phyloP scores from a whole-genome alignment of 2,888 invertebrate genomes.

The Cerastis leucographa region DNA sequence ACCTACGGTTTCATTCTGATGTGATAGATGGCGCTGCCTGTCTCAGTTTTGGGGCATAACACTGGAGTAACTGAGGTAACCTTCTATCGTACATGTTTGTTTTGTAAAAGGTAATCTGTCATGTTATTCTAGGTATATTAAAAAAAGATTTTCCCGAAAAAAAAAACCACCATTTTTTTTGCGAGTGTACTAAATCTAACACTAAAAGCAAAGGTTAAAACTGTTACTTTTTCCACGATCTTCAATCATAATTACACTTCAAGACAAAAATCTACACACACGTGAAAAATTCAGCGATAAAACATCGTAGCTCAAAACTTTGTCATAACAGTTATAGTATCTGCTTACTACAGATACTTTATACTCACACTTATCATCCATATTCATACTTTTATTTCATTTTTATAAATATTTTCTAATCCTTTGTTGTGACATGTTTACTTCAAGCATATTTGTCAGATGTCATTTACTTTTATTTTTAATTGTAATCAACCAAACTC shows the following conservation, averaged over 20 bases:
- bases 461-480: no score
- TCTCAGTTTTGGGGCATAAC: constrained; percentile 30
- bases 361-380: no score
- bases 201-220: background rate
- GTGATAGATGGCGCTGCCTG: constrained; percentile 43
- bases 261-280: constrained; percentile 1
- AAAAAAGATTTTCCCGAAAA: background rate
- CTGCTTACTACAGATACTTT: no score
- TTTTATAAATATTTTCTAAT: no score
- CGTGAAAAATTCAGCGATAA: constrained; percentile 26
- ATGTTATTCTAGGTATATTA: no score
- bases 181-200: background rate
- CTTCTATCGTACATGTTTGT: background rate
- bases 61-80: constrained; percentile 23
- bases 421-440: no score
- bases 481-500: no score
- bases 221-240: no score
- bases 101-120: background rate
- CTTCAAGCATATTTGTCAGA: no score
- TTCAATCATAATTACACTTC: background rate
- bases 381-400: no score
- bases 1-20: constrained; percentile 14
- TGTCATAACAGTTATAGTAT: constrained; percentile 39
- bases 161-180: background rate
- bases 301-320: constrained; percentile 43